Conservation (phyloP, 2,888 invertebrate genomes). For the Formica aserva region DNA sequence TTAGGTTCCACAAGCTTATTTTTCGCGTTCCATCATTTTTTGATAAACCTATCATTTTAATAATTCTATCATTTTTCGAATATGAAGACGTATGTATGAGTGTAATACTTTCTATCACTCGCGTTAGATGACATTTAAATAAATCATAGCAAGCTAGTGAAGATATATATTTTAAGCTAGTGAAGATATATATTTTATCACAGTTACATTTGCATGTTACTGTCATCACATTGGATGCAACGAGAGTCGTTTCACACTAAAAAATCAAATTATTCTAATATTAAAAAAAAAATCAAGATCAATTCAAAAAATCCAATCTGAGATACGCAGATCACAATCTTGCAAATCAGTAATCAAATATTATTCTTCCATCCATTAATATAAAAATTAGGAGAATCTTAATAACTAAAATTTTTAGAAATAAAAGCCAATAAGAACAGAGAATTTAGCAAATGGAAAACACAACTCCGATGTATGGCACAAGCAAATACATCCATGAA, state of each 20-base stretch:
- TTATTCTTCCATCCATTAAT: not conserved
- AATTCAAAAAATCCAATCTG: not conserved
- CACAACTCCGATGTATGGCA: not conserved
- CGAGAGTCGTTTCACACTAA: not conserved
- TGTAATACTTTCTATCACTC: conserved; percentile 6
- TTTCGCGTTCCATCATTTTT: conserved; percentile 18
- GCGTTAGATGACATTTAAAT: not conserved
- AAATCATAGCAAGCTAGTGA: not conserved
- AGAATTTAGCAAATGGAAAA: conserved; percentile 33
- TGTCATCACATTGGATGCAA: not conserved
- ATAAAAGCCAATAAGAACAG: conserved; percentile 5
- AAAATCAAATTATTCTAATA: not conserved
- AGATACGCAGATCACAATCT: not conserved
- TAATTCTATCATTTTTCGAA: too few relatives aligned
- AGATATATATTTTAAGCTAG: not conserved
- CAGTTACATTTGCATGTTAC: not conserved
- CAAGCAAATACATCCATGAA: not conserved
- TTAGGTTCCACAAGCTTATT: not conserved
- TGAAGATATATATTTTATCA: not conserved
- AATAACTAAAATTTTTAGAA: not conserved
- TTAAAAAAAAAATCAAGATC: not conserved
- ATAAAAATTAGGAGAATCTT: not conserved
- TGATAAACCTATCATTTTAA: not conserved
- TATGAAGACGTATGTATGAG: not conserved
- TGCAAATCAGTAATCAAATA: not conserved